Evolutionary conservation across 2,888 invertebrate genomes (phyloP).

Genomic region (Chaetogeoica ovagalla): DNA sequence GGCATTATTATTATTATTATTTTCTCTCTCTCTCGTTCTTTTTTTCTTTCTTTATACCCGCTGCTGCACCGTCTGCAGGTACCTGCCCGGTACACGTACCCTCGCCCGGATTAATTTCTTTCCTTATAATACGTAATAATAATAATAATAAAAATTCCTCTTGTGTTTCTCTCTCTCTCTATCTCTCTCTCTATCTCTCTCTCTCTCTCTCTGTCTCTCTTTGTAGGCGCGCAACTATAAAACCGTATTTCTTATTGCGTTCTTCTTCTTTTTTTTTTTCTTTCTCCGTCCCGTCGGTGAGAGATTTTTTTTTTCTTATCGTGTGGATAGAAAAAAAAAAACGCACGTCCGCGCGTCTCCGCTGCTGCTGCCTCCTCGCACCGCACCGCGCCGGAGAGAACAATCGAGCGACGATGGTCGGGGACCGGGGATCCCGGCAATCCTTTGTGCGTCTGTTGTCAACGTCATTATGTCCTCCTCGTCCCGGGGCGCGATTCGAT

Average conservation of each 20-base stretch:
- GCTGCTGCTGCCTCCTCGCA: too few species aligned
- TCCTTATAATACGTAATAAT: not conserved
- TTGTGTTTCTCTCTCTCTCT: not conserved
- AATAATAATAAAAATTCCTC: too few species aligned
- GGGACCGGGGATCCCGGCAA: too few species aligned
- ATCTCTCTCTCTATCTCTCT: not conserved
- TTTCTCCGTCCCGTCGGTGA: not conserved
- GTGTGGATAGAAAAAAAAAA: slow-evolving; percentile 19
- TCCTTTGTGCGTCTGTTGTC: too few species aligned
- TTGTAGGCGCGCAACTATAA: too few species aligned
- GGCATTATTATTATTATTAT: too few species aligned
- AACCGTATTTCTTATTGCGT: slow-evolving; percentile 29
- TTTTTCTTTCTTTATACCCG: not conserved
- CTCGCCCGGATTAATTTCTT: slow-evolving; percentile 39
- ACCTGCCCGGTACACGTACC: not conserved
- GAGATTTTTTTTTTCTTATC: slow-evolving; percentile 24
- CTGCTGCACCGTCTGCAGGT: not conserved
- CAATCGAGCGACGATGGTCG: too few species aligned
- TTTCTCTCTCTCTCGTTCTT: too few species aligned
- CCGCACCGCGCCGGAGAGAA: too few species aligned
- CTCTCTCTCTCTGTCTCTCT: not conserved
- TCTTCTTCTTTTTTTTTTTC: not conserved
- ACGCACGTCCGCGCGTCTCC: not conserved
- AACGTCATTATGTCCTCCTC: too few species aligned
- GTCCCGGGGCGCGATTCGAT: too few species aligned